Base-by-base conservation (phyloP, 2,888 invertebrate species). In the Cheilosia urbana region DNA sequence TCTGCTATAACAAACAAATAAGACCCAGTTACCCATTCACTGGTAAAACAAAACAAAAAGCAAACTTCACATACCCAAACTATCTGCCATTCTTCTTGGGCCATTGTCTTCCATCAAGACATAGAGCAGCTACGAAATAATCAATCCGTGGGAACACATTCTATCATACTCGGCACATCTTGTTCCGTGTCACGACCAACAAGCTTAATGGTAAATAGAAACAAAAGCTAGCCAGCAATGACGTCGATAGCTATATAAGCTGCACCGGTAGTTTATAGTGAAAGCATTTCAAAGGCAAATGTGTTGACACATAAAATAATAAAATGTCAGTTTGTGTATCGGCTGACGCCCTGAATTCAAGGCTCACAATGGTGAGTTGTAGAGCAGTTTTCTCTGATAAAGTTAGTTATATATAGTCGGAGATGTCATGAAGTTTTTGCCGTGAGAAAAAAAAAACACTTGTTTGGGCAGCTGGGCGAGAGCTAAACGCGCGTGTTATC, bases 161-260 rank as follows among this genome's bases (percentile, higher is more conserved):
- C 55, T 57, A 37, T 55, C 27, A 27, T 37, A 53, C 19, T 47
- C 19, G 11, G 17, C 7, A 45, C 55, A 75, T 75, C 75, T 76
- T 27, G 68, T 68, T 60, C 34, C 53, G 40, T 76, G 76, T 76
- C 76, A 76, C 68, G 76, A 76, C 42, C 66, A 76, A 68, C 68
- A 49, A 45, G 66, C 37, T 51, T 66, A 27, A 49, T 55, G 30
- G 30, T 57, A 5, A 66, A 55, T 34, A 66, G 21, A 19, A 30
- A 55, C n/a, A 45, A 13, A 65, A 45, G 0, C 17, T 30, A 53
- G 11, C 4, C 6, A 51, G 21, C n/a, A 40, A 27, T 53, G 73
- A 73, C 62, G 73, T 47, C 53, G 63, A 47, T 37, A 37, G 37
- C 4, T 13, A 37, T 4, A 1, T 1, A 37, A 11, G 3, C 34